phyloP scores from a whole-genome alignment of 2,888 invertebrate species.

The Acanthosepion lycidas region DNA sequence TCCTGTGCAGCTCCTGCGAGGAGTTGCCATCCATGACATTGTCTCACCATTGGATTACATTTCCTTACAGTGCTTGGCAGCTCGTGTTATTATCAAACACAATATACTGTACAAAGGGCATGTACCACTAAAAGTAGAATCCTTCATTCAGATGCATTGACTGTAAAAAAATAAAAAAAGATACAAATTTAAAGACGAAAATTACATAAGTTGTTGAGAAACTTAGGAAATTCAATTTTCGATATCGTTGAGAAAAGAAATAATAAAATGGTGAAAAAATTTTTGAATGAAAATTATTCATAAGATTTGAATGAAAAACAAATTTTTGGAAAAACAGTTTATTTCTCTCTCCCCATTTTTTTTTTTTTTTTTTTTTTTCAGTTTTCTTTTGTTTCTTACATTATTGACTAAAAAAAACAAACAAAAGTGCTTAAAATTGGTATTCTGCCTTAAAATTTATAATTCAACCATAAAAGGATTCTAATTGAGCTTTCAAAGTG shows the following conservation, averaged over 20 bases:
- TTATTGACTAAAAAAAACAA: neutral
- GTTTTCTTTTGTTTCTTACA: neutral
- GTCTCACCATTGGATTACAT: constrained; percentile 69
- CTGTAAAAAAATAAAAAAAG: neutral
- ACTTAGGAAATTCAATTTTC: constrained; percentile 17
- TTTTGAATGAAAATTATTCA: neutral
- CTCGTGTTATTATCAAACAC: constrained; percentile 81
- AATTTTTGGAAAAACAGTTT: neutral
- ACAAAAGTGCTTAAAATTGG: constrained; percentile 33
- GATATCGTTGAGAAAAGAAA: constrained; percentile 34
- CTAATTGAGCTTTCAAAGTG: neutral
- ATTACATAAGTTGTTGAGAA: neutral
- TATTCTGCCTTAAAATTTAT: constrained; percentile 1
- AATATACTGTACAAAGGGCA: constrained; percentile 74
- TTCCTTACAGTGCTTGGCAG: constrained; percentile 72
- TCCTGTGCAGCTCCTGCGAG: constrained; percentile 69
- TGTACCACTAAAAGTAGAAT: constrained; percentile 68
- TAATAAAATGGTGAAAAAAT: neutral
- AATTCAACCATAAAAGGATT: neutral
- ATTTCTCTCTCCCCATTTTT: neutral
- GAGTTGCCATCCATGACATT: constrained; percentile 66
- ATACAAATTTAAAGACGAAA: neutral
- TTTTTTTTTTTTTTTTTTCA: neutral
- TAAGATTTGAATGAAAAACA: neutral
- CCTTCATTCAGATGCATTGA: constrained; percentile 72